Percentiles rank a stretch among this genome's conserved stretches.
Evolutionary conservation across 2,797 vertebrate genomes (phyloP).

Genomic region (Thripadectes ignobilis): DNA sequence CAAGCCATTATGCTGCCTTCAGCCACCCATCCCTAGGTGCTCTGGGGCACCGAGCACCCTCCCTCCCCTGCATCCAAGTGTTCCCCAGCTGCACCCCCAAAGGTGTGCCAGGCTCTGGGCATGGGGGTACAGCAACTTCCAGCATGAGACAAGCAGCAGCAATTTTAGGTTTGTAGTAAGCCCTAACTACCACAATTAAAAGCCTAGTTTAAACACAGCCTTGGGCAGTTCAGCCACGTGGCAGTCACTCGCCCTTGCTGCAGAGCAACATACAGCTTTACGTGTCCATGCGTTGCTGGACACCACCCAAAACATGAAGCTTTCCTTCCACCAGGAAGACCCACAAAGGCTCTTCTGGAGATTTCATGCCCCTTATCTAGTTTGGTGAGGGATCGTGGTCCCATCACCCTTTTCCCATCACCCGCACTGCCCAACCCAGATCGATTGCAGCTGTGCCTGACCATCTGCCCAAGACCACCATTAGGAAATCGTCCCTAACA

Average conservation of each 20-base stretch:
- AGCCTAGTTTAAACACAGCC: neutral
- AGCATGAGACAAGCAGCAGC: neutral
- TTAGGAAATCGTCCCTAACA: neutral
- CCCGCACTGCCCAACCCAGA: neutral
- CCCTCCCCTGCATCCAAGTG: neutral
- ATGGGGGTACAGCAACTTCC: neutral
- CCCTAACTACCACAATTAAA: neutral
- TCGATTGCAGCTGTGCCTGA: neutral
- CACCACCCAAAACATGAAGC: neutral
- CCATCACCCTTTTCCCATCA: neutral
- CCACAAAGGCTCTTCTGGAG: neutral
- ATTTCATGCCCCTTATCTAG: neutral
- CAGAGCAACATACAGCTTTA: neutral
- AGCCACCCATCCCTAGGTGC: neutral
- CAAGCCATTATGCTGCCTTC: neutral
- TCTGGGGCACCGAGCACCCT: neutral
- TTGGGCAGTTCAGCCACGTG: neutral
- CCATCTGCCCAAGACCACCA: neutral
- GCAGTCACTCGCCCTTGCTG: neutral
- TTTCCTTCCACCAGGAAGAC: neutral
- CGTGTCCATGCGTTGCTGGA: accelerated
- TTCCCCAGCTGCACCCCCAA: neutral
- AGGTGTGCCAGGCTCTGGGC: neutral
- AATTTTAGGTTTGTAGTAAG: neutral
- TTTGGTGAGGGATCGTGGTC: neutral